Conservation (phyloP, 2,797 vertebrate species). For the Melopsittacus undulatus region DNA sequence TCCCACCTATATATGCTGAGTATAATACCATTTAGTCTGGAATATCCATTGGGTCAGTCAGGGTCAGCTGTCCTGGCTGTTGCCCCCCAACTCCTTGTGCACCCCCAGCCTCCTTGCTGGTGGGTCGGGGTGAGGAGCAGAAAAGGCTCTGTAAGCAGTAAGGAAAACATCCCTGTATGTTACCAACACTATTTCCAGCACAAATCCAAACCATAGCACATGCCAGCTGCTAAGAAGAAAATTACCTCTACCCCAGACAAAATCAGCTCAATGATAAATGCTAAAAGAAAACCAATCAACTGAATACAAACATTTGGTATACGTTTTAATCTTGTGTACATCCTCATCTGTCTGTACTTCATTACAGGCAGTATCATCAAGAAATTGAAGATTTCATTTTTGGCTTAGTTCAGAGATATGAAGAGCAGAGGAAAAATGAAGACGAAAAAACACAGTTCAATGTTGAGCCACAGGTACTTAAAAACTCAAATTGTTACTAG, state of each 20-base stretch:
- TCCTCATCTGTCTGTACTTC: not conserved
- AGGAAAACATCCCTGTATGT: not conserved
- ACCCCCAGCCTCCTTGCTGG: not conserved
- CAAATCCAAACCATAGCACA: not conserved
- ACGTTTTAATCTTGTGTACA: not conserved
- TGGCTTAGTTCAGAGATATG: constrained; percentile 86
- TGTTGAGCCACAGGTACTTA: constrained; percentile 89
- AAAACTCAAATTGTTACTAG: not conserved
- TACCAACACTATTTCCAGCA: not conserved
- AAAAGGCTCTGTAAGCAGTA: not conserved
- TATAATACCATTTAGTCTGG: not conserved
- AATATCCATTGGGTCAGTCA: not conserved
- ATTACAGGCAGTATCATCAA: constrained; percentile 87
- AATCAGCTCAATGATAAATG: not conserved
- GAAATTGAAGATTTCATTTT: constrained; percentile 95
- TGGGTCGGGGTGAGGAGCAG: not conserved
- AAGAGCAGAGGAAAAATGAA: constrained; percentile 79
- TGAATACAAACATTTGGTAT: not conserved
- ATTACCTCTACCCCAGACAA: not conserved
- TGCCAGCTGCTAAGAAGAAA: not conserved
- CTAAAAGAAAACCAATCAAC: not conserved
- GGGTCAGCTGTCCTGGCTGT: not conserved
- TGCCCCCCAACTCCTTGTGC: not conserved
- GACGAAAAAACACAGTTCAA: constrained; percentile 79
- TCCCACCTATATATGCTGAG: not conserved